phyloP scores from a whole-genome alignment of 2,113 vertebrate species.

The Syngnathus floridae region DNA sequence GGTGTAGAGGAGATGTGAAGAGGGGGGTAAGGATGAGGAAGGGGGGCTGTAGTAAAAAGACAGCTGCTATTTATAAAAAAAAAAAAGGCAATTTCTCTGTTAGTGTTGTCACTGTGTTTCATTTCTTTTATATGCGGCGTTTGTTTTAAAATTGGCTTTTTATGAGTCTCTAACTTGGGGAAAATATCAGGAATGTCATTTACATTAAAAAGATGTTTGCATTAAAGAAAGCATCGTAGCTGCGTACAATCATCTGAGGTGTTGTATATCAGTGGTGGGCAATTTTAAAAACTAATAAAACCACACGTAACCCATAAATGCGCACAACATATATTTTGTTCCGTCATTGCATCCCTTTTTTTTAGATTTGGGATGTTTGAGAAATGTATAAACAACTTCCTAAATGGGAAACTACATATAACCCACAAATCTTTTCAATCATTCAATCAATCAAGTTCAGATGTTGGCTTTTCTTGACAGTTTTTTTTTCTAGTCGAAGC shows the following conservation, averaged over 20 bases:
- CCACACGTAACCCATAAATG: neutral
- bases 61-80: constrained; percentile 38
- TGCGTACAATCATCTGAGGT: neutral
- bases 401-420: neutral
- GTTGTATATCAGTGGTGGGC: neutral
- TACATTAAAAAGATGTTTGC: neutral
- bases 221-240: neutral
- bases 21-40: constrained; percentile 25
- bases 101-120: constrained; percentile 38
- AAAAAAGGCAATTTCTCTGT: constrained; percentile 17
- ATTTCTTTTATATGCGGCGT: constrained; percentile 18
- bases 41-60: constrained; percentile 29
- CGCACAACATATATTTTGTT: neutral
- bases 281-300: neutral
- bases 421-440: no score
- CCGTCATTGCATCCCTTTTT: neutral
- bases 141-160: constrained; percentile 2
- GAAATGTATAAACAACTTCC: neutral
- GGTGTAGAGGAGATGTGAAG: constrained; percentile 23
- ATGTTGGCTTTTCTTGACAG: neutral
- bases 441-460: neutral
- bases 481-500: neutral
- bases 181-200: neutral
- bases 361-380: neutral
- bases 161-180: neutral